phyloP scores from a whole-genome alignment of 1,140 invertebrate species.

The Hestina assimilis region DNA sequence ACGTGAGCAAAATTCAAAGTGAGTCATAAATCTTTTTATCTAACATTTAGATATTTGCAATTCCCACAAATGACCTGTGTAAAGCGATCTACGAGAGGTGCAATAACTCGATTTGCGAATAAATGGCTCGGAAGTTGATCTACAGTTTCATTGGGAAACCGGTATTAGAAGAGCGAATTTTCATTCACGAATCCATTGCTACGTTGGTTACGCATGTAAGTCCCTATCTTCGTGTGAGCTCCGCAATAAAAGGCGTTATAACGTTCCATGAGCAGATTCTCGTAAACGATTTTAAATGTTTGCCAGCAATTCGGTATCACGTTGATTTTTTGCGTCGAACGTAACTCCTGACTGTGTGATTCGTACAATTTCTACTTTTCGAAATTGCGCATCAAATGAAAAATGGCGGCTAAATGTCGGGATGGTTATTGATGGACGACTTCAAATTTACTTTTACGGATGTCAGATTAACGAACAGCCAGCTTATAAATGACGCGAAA shows the following conservation, averaged over 20 bases:
- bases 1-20: conserved; percentile 41
- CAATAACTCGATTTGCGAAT: conserved; percentile 75
- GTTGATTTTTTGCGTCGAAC: conserved; percentile 49
- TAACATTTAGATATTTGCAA: conserved; percentile 62
- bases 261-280: too few relatives aligned
- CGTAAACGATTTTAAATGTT: conserved; percentile 25
- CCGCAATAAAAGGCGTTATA: conserved; percentile 49
- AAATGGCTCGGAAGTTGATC: conserved; percentile 74
- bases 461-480: conserved; percentile 48
- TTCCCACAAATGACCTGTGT: conserved; percentile 73
- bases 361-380: conserved; percentile 45
- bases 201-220: conserved; percentile 42
- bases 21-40: conserved; percentile 51
- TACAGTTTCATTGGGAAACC: conserved; percentile 44
- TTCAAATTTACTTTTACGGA: conserved; percentile 62
- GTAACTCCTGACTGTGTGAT: conserved; percentile 46
- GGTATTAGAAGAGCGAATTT: conserved; percentile 47
- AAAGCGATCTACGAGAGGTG: conserved; percentile 69
- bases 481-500: conserved; percentile 22
- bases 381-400: conserved; percentile 56
- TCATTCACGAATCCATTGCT: conserved; percentile 49
- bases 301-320: conserved; percentile 29
- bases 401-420: conserved; percentile 66
- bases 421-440: conserved; percentile 66
- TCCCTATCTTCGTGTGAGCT: conserved; percentile 43